Conservation (phyloP, 2,888 invertebrate species). For the Endotricha flammealis region DNA sequence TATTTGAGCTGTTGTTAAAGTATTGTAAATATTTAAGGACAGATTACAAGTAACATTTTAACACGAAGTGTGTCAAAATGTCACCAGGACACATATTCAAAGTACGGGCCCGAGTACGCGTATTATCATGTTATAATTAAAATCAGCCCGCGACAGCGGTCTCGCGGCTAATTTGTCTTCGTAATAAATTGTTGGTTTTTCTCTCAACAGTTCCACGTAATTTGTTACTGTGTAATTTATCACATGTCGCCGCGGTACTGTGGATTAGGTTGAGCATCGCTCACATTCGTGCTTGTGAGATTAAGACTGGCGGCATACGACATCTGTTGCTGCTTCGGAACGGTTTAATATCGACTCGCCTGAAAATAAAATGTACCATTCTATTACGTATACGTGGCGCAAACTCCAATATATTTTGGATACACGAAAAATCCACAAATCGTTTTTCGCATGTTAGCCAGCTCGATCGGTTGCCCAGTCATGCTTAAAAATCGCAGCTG, state of each 20-base stretch:
- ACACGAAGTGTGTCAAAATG: no score
- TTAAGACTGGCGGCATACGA: conserved; percentile 24
- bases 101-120: conserved; percentile 12
- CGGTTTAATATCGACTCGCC: conserved; percentile 1
- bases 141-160: conserved; percentile 40
- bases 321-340: conserved; percentile 5
- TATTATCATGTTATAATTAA: conserved; percentile 50
- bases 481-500: neutral
- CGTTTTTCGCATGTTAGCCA: neutral
- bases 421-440: neutral
- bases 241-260: conserved; percentile 46
- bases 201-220: conserved; percentile 48
- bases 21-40: no score
- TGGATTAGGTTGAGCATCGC: conserved; percentile 53
- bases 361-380: neutral
- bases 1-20: no score
- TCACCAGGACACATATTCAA: no score
- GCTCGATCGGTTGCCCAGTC: neutral
- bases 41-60: no score
- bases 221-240: conserved; percentile 63
- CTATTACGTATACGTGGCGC: neutral
- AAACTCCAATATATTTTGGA: neutral
- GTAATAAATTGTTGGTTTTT: conserved; percentile 69
- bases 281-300: conserved; percentile 42
- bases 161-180: conserved; percentile 48